Evolutionary conservation across 2,113 vertebrate species (phyloP).

Genomic region (Furnarius figulus): DNA sequence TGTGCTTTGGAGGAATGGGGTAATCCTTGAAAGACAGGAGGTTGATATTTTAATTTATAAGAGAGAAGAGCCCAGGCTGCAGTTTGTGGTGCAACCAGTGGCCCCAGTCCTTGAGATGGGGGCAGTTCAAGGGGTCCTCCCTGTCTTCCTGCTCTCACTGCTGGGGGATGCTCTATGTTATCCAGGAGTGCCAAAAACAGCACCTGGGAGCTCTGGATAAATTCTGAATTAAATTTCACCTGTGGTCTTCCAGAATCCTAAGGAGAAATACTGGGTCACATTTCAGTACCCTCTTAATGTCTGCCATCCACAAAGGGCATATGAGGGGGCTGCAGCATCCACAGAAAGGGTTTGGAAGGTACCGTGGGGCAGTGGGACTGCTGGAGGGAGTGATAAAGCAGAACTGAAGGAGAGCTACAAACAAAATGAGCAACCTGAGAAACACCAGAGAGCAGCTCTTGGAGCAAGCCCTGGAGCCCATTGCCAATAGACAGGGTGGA

Average conservation of each 20-base stretch:
- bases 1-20: background rate
- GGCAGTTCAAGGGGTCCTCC: background rate
- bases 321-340: background rate
- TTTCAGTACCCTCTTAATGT: background rate
- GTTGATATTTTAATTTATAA: background rate
- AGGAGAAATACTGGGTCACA: background rate
- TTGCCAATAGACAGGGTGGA: background rate
- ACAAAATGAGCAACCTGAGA: background rate
- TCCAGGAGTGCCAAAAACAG: background rate
- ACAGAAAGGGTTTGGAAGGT: background rate
- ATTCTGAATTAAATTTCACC: background rate
- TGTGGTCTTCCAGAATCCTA: background rate
- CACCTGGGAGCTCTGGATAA: background rate
- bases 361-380: background rate
- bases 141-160: background rate
- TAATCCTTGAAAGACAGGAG: background rate
- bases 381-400: fast-evolving
- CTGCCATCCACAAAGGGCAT: background rate
- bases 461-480: background rate
- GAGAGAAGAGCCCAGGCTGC: background rate
- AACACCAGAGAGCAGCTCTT: background rate
- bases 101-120: background rate
- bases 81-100: background rate
- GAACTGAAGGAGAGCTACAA: background rate
- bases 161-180: background rate